phyloP scores from a whole-genome alignment of 2,888 invertebrate genomes.

The Xestia xanthographa region DNA sequence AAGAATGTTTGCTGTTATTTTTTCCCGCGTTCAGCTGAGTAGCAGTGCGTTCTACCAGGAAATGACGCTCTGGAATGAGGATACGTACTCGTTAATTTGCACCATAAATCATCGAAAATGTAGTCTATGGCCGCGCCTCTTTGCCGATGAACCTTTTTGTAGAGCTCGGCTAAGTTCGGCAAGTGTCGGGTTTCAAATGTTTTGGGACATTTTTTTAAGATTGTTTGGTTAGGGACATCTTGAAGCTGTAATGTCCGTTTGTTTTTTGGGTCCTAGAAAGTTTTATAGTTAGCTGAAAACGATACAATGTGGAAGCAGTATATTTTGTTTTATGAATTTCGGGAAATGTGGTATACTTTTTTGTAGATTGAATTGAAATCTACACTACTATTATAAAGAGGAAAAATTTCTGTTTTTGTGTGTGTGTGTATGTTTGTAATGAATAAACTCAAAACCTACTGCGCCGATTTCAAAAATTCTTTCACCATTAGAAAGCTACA shows the following conservation, averaged over 20 bases:
- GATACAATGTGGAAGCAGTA: constrained; percentile 17
- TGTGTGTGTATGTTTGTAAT: too few relatives aligned
- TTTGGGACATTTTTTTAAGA: constrained; percentile 72
- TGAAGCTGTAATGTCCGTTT: constrained; percentile 48
- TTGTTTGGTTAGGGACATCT: constrained; percentile 65
- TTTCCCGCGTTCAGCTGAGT: constrained; percentile 81
- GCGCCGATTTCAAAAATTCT: too few relatives aligned
- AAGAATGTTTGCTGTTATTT: constrained; percentile 81
- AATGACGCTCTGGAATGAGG: constrained; percentile 90
- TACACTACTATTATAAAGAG: too few relatives aligned
- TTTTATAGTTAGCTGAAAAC: constrained; percentile 37
- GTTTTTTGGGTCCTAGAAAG: constrained; percentile 45
- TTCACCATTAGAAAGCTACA: too few relatives aligned
- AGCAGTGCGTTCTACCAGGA: constrained; percentile 88
- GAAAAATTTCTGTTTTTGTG: too few relatives aligned
- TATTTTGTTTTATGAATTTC: constrained; percentile 31
- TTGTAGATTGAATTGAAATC: too few relatives aligned
- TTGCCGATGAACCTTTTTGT: constrained; percentile 75
- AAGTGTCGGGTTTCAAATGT: constrained; percentile 81
- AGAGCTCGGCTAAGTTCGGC: constrained; percentile 66
- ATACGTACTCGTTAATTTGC: constrained; percentile 90
- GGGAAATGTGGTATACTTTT: not conserved
- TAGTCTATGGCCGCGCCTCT: constrained; percentile 84
- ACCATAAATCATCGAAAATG: constrained; percentile 90
- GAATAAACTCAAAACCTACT: too few relatives aligned